Base-by-base conservation (phyloP, 1,140 invertebrate genomes). In the Panulirus ornatus region DNA sequence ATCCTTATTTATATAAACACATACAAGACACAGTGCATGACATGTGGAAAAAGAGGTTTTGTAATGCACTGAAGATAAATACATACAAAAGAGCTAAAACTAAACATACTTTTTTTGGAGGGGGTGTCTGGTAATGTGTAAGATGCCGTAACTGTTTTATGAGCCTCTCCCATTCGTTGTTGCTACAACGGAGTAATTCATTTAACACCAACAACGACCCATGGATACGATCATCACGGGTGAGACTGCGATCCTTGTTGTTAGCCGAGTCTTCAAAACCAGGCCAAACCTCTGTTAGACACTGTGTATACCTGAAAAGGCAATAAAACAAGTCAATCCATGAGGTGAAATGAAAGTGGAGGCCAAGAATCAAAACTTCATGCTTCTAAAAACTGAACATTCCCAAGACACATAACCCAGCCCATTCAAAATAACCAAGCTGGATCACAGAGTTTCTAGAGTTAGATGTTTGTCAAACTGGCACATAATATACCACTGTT, bases 141-240 rank as follows among this genome's bases (percentile, higher is more conserved):
- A 92, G 92, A 44, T 93, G 92, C 78, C 94, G 93, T 1, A 98
- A 93, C n/a, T 95, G 94, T 82, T 96, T 96, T 91, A 98, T 97
- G 90, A 96, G 96, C 34, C 95, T 95, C 93, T 98, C 99, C 96
- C 98, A 98, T 73, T 96, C 95, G 2, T 97, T 95, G 94, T 99
- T 99, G 73, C 97, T 97, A 93, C 98, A 98, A 91, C 98, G 94
- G 1, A 99, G 94, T 0, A 99, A 94, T 94, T 99, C 99, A 94
- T 99, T 99, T 1, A 99, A 94, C 19, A 99, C 97, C 19, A 99
- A 95, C 0, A 99, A 94, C 0, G 97, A 97, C 19, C 98, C 98
- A 94, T 99, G 99, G 38, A 98, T 96, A 93, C 96, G 95, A 93
- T 99, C 99, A 93, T 99, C 99, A 92, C 96, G 95, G 9, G 96